Evolutionary conservation across 1,140 invertebrate species (phyloP), one percentile per base, ranked within the genome.

Genomic region (Drosophila saltans): DNA sequence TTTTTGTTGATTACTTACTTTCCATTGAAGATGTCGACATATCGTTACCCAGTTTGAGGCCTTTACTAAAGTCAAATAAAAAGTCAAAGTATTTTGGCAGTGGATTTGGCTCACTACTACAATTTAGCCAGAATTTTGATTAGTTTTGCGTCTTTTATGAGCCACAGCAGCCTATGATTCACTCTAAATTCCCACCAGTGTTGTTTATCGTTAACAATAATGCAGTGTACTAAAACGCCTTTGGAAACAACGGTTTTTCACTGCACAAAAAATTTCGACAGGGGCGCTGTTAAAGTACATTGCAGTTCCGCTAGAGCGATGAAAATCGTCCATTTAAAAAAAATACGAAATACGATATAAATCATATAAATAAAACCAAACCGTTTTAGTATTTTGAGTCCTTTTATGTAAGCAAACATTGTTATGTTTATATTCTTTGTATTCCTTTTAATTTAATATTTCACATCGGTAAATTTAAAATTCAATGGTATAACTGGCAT

Each of bases 21-120:
- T 97, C 96, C 96, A 97, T 97, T 83, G 95, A 95, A 80, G 96
- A 95, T 66, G 96, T 95, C 90, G 96, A 97, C 96, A 97, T 96
- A 94, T 96, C 96, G 94, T 96, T 96, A 92, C 96, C 96, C 96
- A 95, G 95, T 93, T 94, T 95, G 94, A 92, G 69, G 92, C 74
- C 88, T 88, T 83, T 92, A 74, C 9, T 73, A 73, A 90, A 92
- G 84, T 36, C 74, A 86, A 91, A 81, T 81, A 57, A 73, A 56
- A 48, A 9, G 58, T 45, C 10, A 70, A 61, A 65, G 5, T 24
- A 24, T 9, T 48, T 24, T 43, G 55, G 45, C 65, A 75, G 74
- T 77, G 58, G 58, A 36, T 7, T 45, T 45, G 3, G 8, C 30
- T 21, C 16, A 1, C 61, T 66, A 11, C 56, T 61, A 7, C 3